A percentile compares a stretch with the other conserved stretches of the same genome.
phyloP scores from a whole-genome alignment of 2,797 vertebrate genomes.

The Poeciliopsis infans region DNA sequence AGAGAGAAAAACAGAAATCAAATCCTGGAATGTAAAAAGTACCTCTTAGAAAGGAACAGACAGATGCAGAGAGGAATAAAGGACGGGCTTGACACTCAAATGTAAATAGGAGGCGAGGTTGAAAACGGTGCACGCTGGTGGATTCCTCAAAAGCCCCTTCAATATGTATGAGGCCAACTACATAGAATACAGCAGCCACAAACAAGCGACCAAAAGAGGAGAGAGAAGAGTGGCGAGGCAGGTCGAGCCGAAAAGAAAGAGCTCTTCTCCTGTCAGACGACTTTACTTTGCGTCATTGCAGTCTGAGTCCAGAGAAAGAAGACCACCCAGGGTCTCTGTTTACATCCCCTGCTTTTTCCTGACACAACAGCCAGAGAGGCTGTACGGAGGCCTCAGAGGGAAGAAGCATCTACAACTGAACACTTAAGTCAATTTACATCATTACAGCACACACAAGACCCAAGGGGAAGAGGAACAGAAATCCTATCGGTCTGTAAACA shows the following conservation, averaged over 20 bases:
- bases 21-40: constrained; percentile 69
- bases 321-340: constrained; percentile 77
- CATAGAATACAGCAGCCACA: constrained; percentile 61
- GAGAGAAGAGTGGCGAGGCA: constrained; percentile 52
- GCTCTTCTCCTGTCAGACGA: constrained; percentile 66
- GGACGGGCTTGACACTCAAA: constrained; percentile 68
- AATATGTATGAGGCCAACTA: constrained; percentile 77
- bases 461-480: constrained; percentile 27
- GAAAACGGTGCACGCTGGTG: constrained; percentile 63
- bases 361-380: constrained; percentile 52
- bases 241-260: constrained; percentile 64
- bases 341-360: constrained; percentile 54
- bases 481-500: constrained; percentile 39
- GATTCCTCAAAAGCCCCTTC: constrained; percentile 77
- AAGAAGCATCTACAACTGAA: constrained; percentile 41
- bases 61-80: constrained; percentile 42
- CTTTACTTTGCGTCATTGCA: constrained; percentile 61
- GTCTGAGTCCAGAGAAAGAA: constrained; percentile 44
- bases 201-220: constrained; percentile 58
- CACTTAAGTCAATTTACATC: constrained; percentile 43
- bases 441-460: constrained; percentile 29
- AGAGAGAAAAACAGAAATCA: constrained; percentile 58
- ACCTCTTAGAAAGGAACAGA: constrained; percentile 62
- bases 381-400: constrained; percentile 17
- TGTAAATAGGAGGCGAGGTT: constrained; percentile 72